Evolutionary conservation across 2,113 vertebrate genomes (phyloP).

Genomic region (Ophthalmolycus amberensis): DNA sequence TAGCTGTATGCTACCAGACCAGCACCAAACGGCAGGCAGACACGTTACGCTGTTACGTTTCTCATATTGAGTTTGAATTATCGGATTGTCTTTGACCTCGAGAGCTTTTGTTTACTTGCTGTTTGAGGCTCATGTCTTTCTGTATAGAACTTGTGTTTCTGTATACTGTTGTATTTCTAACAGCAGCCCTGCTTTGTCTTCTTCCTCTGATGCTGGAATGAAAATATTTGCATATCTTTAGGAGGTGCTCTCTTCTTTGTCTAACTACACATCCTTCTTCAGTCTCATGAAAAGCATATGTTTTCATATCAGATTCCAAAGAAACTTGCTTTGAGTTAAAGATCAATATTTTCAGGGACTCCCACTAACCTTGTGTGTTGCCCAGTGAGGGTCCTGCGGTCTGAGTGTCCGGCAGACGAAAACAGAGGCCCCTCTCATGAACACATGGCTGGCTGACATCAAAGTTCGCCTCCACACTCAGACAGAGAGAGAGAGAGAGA

Average conservation of each 20-base stretch:
- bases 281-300: neutral
- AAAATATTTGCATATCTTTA: too few species aligned
- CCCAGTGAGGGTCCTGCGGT: conserved; percentile 18
- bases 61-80: neutral
- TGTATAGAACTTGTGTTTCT: neutral
- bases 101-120: neutral
- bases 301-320: neutral
- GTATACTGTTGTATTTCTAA: neutral
- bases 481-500: neutral
- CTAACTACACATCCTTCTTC: too few species aligned
- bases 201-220: neutral
- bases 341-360: conserved; percentile 40
- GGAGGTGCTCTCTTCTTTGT: too few species aligned
- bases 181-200: neutral
- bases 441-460: conserved; percentile 69
- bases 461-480: conserved; percentile 67
- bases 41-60: neutral
- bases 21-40: too few species aligned
- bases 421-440: conserved; percentile 68
- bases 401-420: conserved; percentile 32
- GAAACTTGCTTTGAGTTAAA: neutral
- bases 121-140: neutral
- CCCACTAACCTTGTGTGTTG: neutral
- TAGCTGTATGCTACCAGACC: too few species aligned
- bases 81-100: neutral